These are phyloP conservation scores for Menidia menidia DNA, from an alignment of 2,797 vertebrate species.

Conservation along the genomic window DNA sequence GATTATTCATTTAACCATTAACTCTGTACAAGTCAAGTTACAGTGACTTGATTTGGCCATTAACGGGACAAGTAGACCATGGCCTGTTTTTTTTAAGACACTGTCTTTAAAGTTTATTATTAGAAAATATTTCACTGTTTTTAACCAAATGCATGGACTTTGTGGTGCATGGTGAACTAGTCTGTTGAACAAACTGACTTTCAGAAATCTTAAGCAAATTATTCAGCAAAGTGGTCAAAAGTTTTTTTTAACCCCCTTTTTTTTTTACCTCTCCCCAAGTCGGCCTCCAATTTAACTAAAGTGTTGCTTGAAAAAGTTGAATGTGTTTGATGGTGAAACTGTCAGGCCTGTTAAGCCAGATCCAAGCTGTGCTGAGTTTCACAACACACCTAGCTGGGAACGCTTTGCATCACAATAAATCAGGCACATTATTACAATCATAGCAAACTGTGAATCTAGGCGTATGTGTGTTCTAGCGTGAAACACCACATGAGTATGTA, in stretches of 20 bases:
- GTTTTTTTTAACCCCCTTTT: no score
- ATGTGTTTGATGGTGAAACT: slow-evolving; percentile 22
- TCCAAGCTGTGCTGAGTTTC: slow-evolving; percentile 3
- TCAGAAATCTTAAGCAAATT: background rate
- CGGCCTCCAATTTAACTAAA: background rate
- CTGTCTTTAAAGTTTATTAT: slow-evolving; percentile 2
- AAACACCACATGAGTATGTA: background rate
- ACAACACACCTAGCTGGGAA: slow-evolving; percentile 38
- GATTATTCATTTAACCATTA: no score
- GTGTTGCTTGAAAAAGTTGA: slow-evolving; percentile 8
- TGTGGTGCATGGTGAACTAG: background rate
- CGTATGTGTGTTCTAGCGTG: slow-evolving; percentile 20
- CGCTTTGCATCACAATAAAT: slow-evolving; percentile 38
- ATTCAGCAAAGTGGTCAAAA: background rate
- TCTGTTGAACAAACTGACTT: slow-evolving; percentile 5
- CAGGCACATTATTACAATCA: slow-evolving; percentile 46
- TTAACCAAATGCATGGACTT: slow-evolving; percentile 2
- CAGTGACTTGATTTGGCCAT: background rate
- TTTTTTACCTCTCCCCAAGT: no score
- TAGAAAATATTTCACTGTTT: slow-evolving; percentile 11
- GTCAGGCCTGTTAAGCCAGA: slow-evolving; percentile 42
- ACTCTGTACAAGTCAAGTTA: background rate
- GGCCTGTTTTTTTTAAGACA: slow-evolving; percentile 7
- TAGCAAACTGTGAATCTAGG: slow-evolving; percentile 8
- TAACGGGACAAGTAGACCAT: slow-evolving; percentile 2